phyloP scores from a whole-genome alignment of 2,797 vertebrate species.

The Gallinago stenura region DNA sequence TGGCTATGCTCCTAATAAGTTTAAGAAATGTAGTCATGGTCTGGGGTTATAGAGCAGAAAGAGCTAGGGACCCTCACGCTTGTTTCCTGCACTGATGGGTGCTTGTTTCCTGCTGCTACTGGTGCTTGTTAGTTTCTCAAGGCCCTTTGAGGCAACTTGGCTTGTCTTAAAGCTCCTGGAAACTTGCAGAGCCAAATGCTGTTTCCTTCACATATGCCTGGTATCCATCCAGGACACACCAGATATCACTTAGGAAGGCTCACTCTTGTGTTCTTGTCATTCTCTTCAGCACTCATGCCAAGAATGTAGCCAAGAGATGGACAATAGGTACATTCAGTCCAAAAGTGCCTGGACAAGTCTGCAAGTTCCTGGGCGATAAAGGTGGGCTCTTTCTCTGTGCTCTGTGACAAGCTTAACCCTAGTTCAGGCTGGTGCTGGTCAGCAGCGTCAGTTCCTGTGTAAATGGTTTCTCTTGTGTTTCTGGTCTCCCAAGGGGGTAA shows the following conservation, averaged over 20 bases:
- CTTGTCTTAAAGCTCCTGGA: neutral
- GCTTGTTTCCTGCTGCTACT: neutral
- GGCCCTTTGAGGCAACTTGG: neutral
- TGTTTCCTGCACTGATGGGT: neutral
- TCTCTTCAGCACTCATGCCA: neutral
- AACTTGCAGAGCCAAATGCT: neutral
- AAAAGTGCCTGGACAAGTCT: neutral
- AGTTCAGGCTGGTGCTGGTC: neutral
- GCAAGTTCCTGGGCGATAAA: neutral
- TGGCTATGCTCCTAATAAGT: neutral
- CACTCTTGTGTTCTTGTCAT: neutral
- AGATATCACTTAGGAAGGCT: neutral
- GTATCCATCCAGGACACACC: neutral
- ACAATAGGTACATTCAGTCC: neutral
- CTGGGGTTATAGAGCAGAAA: neutral
- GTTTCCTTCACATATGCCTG: neutral
- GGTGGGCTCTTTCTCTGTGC: neutral
- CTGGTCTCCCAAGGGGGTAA: slow-evolving; percentile 24
- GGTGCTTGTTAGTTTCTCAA: neutral
- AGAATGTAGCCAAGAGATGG: neutral
- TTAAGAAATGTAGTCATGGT: neutral
- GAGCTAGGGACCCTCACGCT: neutral
- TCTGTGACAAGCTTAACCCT: neutral
- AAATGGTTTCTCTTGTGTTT: slow-evolving; percentile 13
- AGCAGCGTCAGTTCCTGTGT: neutral